Base-by-base conservation (phyloP, 1,140 invertebrate species). In the Helicoverpa armigera region DNA sequence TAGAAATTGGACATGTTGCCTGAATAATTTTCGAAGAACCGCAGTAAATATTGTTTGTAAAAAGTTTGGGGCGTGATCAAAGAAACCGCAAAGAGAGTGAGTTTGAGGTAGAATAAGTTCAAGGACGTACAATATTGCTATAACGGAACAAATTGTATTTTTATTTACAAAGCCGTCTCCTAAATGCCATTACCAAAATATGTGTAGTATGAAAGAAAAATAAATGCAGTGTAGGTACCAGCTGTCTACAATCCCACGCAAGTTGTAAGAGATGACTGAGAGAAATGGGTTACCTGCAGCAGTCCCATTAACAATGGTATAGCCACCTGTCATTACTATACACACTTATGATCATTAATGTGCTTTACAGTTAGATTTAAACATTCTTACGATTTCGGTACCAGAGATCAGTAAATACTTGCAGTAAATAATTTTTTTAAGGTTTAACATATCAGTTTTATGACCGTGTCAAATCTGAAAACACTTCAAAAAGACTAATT, bases 1-100 rank as follows among this genome's bases (percentile, higher is more conserved):
- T 79, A 69, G 76, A 86, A 83, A 84, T 85, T 79, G 84, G 61
- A 73, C 78, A 86, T 81, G 83, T 85, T 86, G 84, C 85, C 69
- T 87, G 75, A 87, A 90, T 90, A 88, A 87, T 87, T 58, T 78
- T 23, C 58, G 51, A 77, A 54, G 35, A 74, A 74, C 54, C 31
- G 70, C 70, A 74, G 14, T 35, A 43, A 58, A 54, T 60, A 58
- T 67, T 53, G 50, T 77, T 76, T 61, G 16, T 18, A 76, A 61
- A 76, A 60, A 56, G 50, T 65, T 76, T 67, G n/a, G 51, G 43
- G 51, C 23, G 18, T 63, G 75, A 67, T 67, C 31, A 77, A 67
- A 77, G 61, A 53, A 77, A 65, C 75, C 75, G 75, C 48, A 67
- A 51, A 51, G 70, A 54, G 13, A 54, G 50, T 31, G 18, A 3